These are phyloP conservation scores for Ptilodon capucinus DNA, from an alignment of 2,888 invertebrate genomes.

Conservation along the genomic window DNA sequence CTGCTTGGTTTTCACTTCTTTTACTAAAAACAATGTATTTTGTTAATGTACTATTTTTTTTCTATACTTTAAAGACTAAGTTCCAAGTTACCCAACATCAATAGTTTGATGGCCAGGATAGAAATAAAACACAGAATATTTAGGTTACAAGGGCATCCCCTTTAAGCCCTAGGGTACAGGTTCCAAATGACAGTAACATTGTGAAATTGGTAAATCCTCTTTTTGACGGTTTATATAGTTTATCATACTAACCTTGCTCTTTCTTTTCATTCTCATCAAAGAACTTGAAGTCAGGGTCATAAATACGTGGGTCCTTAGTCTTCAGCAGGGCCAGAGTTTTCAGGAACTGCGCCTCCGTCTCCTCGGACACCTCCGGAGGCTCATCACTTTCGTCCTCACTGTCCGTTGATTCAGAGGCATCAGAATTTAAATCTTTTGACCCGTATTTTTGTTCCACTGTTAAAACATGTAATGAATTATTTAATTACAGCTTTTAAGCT, in stretches of 20 bases:
- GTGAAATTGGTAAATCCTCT: no score
- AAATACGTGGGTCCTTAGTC: constrained; percentile 94
- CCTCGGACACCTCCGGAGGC: constrained; percentile 81
- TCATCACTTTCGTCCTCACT: constrained; percentile 86
- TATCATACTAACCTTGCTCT: constrained; percentile 50
- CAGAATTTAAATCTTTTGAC: constrained; percentile 70
- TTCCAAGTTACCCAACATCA: no score
- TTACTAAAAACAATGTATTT: constrained; percentile 46
- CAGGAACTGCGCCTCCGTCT: constrained; percentile 93
- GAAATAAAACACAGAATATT: no score
- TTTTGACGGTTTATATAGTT: not conserved
- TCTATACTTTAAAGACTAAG: not conserved
- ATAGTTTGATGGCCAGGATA: no score
- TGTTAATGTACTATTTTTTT: no score
- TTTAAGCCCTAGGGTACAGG: no score
- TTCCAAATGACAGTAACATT: no score
- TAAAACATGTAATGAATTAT: constrained; percentile 23
- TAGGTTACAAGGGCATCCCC: no score
- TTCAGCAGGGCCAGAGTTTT: constrained; percentile 93
- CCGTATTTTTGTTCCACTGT: constrained; percentile 90
- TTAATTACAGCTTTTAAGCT: not conserved
- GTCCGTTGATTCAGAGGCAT: constrained; percentile 74
- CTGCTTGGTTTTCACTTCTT: constrained; percentile 53
- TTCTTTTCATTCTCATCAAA: constrained; percentile 81
- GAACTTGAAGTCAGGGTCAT: constrained; percentile 88